These are phyloP conservation scores for Cinara cedri DNA, from an alignment of 2,888 invertebrate species.

Conservation along the genomic window DNA sequence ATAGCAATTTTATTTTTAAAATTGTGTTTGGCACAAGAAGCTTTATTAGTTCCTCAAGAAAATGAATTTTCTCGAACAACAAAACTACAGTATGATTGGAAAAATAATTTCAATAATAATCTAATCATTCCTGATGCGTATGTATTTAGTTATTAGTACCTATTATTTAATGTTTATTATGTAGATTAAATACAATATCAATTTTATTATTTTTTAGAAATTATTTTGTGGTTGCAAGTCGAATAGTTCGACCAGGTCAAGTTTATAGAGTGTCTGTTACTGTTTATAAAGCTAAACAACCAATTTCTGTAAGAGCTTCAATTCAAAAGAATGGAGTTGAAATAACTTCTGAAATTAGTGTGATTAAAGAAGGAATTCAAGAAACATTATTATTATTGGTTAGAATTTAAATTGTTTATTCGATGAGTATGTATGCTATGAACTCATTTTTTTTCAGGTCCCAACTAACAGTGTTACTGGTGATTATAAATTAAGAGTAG, in stretches of 20 bases:
- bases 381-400: slow-evolving; percentile 90
- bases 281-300: slow-evolving; percentile 77
- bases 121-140: slow-evolving; percentile 68
- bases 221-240: slow-evolving; percentile 90
- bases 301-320: slow-evolving; percentile 84
- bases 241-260: slow-evolving; percentile 88
- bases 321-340: slow-evolving; percentile 90
- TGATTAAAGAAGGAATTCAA: slow-evolving; percentile 83
- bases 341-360: slow-evolving; percentile 80
- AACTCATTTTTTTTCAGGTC: slow-evolving; percentile 66
- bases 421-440: slow-evolving; percentile 16
- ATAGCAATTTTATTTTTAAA: slow-evolving; percentile 40
- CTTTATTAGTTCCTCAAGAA: slow-evolving; percentile 34
- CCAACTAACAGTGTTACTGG: slow-evolving; percentile 84
- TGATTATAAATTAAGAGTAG: slow-evolving; percentile 81
- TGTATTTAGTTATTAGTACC: slow-evolving; percentile 62
- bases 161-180: slow-evolving; percentile 20
- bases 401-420: slow-evolving; percentile 61
- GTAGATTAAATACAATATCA: not conserved
- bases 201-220: slow-evolving; percentile 69
- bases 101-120: slow-evolving; percentile 63
- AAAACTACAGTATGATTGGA: slow-evolving; percentile 46
- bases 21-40: slow-evolving; percentile 44
- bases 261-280: slow-evolving; percentile 87
- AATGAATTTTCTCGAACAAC: slow-evolving; percentile 33